phyloP scores from a whole-genome alignment of 2,797 vertebrate genomes.

The Acanthiza pusilla region DNA sequence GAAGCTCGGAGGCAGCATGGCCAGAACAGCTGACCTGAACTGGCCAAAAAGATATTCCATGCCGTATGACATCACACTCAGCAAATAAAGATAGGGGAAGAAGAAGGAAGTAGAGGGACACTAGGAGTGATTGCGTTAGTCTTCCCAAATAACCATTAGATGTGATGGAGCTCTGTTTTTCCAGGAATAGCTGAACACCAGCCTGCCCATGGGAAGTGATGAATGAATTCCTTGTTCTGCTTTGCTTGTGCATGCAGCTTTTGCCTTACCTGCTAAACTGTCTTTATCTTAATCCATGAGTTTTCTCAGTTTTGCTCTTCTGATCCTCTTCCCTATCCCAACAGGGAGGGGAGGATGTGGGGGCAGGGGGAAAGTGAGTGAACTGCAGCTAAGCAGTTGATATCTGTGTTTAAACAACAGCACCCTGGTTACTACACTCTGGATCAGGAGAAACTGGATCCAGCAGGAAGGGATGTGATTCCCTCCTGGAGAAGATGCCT shows the following conservation, averaged over 20 bases:
- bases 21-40: background rate
- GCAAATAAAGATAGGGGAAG: background rate
- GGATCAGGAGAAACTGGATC: background rate
- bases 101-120: background rate
- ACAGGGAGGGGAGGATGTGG: rapidly evolving
- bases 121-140: rapidly evolving
- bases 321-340: background rate
- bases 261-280: background rate
- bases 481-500: background rate
- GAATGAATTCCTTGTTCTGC: background rate
- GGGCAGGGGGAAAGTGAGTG: rapidly evolving
- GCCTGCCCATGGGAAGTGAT: background rate
- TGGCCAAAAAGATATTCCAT: background rate
- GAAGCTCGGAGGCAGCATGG: background rate
- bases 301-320: background rate
- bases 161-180: background rate
- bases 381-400: background rate
- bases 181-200: background rate
- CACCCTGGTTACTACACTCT: background rate
- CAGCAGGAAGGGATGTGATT: background rate
- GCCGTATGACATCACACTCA: background rate
- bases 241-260: background rate
- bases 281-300: background rate
- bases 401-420: background rate
- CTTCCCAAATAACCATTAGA: background rate